Percentiles rank a stretch among this genome's conserved stretches.
Evolutionary conservation across 2,113 vertebrate genomes (phyloP).

Genomic region (Gymnogyps californianus): DNA sequence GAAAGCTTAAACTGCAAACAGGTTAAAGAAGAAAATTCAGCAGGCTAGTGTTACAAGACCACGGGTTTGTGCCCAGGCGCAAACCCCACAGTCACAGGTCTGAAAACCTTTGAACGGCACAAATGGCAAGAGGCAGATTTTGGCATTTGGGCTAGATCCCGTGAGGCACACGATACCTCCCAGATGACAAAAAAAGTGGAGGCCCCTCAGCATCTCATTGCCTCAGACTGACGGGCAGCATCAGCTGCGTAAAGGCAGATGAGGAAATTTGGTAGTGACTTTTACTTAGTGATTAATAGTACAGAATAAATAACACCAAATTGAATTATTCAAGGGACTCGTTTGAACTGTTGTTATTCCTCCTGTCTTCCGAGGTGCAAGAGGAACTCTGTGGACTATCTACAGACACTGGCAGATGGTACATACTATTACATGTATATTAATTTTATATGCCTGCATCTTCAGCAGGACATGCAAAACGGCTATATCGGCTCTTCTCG

Average conservation of each 20-base stretch:
- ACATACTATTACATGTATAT: not conserved
- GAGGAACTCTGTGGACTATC: not conserved
- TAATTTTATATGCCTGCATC: not conserved
- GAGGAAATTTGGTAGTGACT: not conserved
- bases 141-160: not conserved
- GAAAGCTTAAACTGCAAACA: not conserved
- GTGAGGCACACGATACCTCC: not conserved
- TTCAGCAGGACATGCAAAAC: not conserved
- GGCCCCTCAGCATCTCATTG: not conserved
- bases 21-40: not conserved
- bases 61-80: not conserved
- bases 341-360: not conserved
- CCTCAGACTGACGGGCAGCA: not conserved
- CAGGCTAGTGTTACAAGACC: too few species aligned
- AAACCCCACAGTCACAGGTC: not conserved
- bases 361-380: not conserved
- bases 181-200: not conserved
- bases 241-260: not conserved
- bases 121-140: not conserved
- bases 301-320: not conserved
- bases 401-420: not conserved
- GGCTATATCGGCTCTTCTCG: not conserved
- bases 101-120: accelerated
- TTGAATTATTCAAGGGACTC: not conserved
- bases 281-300: not conserved